Evolutionary conservation across 2,113 vertebrate genomes (phyloP), one percentile per base, ranked within the genome.

Genomic region (Ranitomeya variabilis): DNA sequence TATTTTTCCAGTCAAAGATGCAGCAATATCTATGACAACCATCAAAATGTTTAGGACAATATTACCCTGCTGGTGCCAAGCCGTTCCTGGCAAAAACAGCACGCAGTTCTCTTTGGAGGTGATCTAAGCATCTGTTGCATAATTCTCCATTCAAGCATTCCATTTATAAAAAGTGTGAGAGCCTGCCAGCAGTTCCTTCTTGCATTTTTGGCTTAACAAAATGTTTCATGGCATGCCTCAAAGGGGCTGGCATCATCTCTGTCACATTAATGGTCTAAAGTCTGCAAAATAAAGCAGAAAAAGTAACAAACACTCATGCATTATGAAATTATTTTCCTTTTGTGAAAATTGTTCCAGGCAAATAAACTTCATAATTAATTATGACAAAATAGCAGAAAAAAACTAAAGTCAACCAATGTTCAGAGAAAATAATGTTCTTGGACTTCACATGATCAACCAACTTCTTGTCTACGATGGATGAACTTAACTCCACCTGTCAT

Each of bases 121-220:
- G 85, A 87, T 79, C 76, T 54, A 79, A 87, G 74, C 85, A 87
- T 78, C 85, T 87, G 85, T 80, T 87, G 85, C 59, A 80, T 80
- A 87, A 79, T 79, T 87, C 85, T 87, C 51, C 62, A 55, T 78
- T 87, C 74, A 87, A 87, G 62, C 76, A 80, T 87, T 80, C 74
- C 76, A 66, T 80, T 45, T 55, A 86, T 51, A 78, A 84, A 87
- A 80, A 31, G 60, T 66, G 60, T 2, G 7, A 21, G 45, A 9
- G 55, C 19, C 74, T 87, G 85, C 85, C 85, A 87, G 51, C 6
- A 54, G 73, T 69, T 87, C 85, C 71, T 79, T 67, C 85, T 87
- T 66, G 71, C 51, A 26, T 79, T 86, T 86, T 64, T 87, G 85
- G 85, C 74, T 54, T 80, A 54, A 64, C 60, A 87, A 79, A 66